Evolutionary conservation across 2,797 vertebrate species (phyloP), one percentile per base, ranked within the genome.

Genomic region (Lagodon rhomboides): DNA sequence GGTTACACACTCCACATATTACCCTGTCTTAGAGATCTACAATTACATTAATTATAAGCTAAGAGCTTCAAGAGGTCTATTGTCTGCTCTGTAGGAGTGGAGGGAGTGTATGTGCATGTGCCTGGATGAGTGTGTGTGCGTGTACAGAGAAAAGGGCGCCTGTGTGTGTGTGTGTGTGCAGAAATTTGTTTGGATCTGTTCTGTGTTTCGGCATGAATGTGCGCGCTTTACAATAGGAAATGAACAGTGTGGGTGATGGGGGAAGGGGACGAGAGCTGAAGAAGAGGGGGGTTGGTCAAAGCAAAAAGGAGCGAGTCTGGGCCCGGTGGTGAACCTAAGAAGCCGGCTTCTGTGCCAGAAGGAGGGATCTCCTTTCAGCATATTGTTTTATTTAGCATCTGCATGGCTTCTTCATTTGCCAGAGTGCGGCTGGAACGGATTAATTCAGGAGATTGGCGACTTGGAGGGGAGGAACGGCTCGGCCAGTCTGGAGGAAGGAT

Each of bases 341-440:
- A 80, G 80, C 55, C 49, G 43, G 66, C 66, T 18, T 77, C 64
- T 17, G 47, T 79, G 77, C 84, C 75, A 75, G 79, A 47, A 80
- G 75, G 51, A 88, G 63, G 82, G 89, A 84, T 94, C 92, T 71
- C 63, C 86, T 95, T 95, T 94, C 94, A 93, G 80, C 78, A 80
- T 83, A 85, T 87, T 94, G 91, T 93, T 95, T 95, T 94, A 95
- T 95, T 93, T 91, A 93, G 88, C 82, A 76, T 91, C 75, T 86
- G 84, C 83, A 65, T 22, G 62, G 83, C 85, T 55, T 76, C 80
- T 83, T 93, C 90, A 92, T 92, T 91, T 90, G 83, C 87, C 89
- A 82, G 84, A 94, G 94, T 91, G 85, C 80, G 59, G 80, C 84
- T 61, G 77, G 64, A 84, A 58, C 50, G 82, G 85, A 89, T 92